A percentile compares a stretch with the other conserved stretches of the same genome.
Conservation (phyloP, 1,140 invertebrate species). For the Theocolax elegans region DNA sequence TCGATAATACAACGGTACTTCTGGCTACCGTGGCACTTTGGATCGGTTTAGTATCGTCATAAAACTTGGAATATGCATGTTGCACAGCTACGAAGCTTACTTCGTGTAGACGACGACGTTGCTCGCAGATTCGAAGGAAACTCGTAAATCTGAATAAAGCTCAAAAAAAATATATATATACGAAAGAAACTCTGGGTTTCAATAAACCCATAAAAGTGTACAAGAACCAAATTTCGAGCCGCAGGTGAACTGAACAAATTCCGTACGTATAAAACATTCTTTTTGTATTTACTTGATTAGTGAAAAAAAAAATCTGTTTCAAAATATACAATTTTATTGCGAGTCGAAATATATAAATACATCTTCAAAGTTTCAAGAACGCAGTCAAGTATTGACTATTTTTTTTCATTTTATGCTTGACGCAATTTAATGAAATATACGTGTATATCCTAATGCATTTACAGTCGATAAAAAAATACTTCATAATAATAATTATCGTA, state of each 20-base stretch:
- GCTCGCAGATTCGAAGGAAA: constrained; percentile 34
- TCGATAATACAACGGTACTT: constrained; percentile 46
- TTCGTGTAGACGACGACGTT: constrained; percentile 22
- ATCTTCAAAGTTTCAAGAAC: too few species aligned
- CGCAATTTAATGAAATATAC: too few species aligned
- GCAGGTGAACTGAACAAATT: constrained; percentile 23
- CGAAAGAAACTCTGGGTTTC: constrained; percentile 19
- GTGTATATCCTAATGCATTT: too few species aligned
- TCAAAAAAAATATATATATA: constrained; percentile 4
- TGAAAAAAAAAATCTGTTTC: too few species aligned
- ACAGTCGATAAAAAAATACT: too few species aligned
- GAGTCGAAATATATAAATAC: too few species aligned
- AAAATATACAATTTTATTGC: too few species aligned
- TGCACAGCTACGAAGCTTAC: constrained; percentile 24
- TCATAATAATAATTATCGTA: too few species aligned
- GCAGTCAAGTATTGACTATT: too few species aligned
- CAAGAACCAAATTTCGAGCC: neutral
- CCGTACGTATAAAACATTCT: too few species aligned
- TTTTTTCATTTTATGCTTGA: too few species aligned
- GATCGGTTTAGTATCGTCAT: constrained; percentile 51
- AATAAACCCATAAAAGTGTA: constrained; percentile 28
- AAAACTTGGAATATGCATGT: constrained; percentile 49
- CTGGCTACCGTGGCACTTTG: constrained; percentile 48
- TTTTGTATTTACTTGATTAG: too few species aligned
- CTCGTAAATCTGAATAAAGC: constrained; percentile 39